Percentiles rank a stretch among this genome's conserved stretches.
These are phyloP conservation scores for Drosophila melanica DNA, from an alignment of 1,140 invertebrate species.

Conservation along the genomic window DNA sequence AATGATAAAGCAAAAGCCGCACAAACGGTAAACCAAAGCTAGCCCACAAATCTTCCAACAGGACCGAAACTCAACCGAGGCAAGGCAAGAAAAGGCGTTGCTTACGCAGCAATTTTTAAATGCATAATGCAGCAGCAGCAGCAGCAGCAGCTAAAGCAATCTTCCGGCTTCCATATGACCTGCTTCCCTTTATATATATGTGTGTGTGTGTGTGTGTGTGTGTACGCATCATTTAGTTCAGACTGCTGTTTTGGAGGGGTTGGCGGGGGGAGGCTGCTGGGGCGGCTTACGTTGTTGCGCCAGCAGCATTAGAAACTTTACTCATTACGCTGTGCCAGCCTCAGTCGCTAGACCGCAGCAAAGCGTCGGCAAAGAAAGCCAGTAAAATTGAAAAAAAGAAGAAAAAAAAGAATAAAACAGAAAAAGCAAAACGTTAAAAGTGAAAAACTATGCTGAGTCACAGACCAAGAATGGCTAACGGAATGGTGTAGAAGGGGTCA, in stretches of 20 bases:
- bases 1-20: slow-evolving; percentile 45
- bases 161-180: slow-evolving; percentile 39
- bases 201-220: slow-evolving; percentile 40
- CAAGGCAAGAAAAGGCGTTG: slow-evolving; percentile 52
- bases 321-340: slow-evolving; percentile 74
- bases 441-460: slow-evolving; percentile 78
- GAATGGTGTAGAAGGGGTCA: slow-evolving; percentile 2
- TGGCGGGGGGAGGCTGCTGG: slow-evolving; percentile 22
- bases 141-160: slow-evolving; percentile 8
- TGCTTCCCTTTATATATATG: slow-evolving; percentile 24
- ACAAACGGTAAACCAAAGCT: slow-evolving; percentile 54
- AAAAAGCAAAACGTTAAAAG: slow-evolving; percentile 65
- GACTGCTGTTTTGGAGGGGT: slow-evolving; percentile 1
- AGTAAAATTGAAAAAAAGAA: slow-evolving; percentile 31
- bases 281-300: slow-evolving; percentile 66
- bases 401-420: slow-evolving; percentile 29
- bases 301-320: slow-evolving; percentile 81
- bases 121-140: slow-evolving; percentile 65
- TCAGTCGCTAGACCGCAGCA: slow-evolving; percentile 70
- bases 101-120: slow-evolving; percentile 72
- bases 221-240: slow-evolving; percentile 61
- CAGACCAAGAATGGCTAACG: slow-evolving; percentile 17
- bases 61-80: slow-evolving; percentile 16
- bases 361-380: slow-evolving; percentile 48
- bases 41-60: slow-evolving; percentile 59